Percentiles rank a stretch among this genome's conserved stretches.
phyloP scores from a whole-genome alignment of 2,113 vertebrate genomes.

The Ranitomeya variabilis region DNA sequence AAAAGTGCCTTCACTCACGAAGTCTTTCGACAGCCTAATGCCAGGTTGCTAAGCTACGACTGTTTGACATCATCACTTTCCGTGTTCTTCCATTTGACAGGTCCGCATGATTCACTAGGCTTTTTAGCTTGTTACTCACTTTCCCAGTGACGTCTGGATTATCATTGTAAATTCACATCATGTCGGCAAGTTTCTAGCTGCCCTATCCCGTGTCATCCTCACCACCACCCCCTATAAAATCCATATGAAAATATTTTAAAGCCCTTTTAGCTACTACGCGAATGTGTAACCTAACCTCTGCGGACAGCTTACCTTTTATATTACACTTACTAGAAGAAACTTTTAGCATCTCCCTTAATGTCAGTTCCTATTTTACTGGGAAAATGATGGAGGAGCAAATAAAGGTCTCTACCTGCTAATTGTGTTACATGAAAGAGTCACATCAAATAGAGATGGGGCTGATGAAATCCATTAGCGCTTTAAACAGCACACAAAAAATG shows the following conservation, averaged over 20 bases:
- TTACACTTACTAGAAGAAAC: conserved; percentile 68
- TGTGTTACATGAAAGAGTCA: conserved; percentile 69
- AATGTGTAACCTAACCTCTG: conserved; percentile 67
- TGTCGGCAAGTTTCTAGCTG: conserved; percentile 61
- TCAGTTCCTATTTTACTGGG: conserved; percentile 67
- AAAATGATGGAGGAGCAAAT: conserved; percentile 70
- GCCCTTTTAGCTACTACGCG: conserved; percentile 66
- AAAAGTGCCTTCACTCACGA: conserved; percentile 71
- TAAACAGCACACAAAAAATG: conserved; percentile 68
- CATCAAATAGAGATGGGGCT: conserved; percentile 63
- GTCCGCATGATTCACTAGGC: conserved; percentile 77
- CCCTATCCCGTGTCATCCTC: neutral
- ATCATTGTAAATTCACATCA: conserved; percentile 79
- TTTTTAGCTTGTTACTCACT: conserved; percentile 75
- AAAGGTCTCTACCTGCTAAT: conserved; percentile 70
- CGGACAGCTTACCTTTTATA: conserved; percentile 66
- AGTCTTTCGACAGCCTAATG: conserved; percentile 74
- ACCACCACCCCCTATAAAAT: conserved; percentile 59
- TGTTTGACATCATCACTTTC: conserved; percentile 84
- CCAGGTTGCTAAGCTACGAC: conserved; percentile 80
- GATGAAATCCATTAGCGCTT: conserved; percentile 70
- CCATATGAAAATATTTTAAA: conserved; percentile 72
- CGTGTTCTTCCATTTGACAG: conserved; percentile 77
- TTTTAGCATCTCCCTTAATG: conserved; percentile 66
- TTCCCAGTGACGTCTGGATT: conserved; percentile 73